Base-by-base conservation (phyloP, 2,797 vertebrate genomes). In the Typhlichthys subterraneus region DNA sequence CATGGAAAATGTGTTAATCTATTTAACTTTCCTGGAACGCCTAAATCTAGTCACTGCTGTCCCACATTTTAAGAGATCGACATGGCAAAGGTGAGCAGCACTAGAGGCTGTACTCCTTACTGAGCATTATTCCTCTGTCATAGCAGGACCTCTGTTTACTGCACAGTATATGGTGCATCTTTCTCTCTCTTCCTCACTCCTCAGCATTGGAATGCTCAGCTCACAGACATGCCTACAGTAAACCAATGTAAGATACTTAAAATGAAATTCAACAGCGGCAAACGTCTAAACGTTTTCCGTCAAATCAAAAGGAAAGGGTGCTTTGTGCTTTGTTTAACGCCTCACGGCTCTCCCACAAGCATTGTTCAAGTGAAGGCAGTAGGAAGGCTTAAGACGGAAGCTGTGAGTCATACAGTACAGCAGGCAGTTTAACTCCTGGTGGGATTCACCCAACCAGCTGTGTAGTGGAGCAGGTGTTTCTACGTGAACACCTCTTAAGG, bases 371-470 rank as follows among this genome's bases (percentile, higher is more conserved):
- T 31, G 19, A 60, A 60, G 57, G 61, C 61, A 73, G 67, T 75
- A 59, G 45, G 10, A 53, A 49, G 29, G 55, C 73, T 75, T 77
- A 83, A 77, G 83, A 76, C 65, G 63, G 83, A 85, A 82, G 76
- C 67, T 70, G 79, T 71, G 76, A 85, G 62, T 79, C 81, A 77
- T 59, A 63, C 62, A 70, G 71, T 59, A 63, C 62, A 70, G 71
- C 48, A 63, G 61, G 66, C 56, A 17, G 56, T 42, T 60, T 63
- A 65, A 74, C 75, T 77, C 77, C 72, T 73, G 13, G 45, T 60
- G 75, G 75, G 63, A 70, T 57, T 60, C 52, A 48, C 63, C 50
- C 57, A 42, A 61, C 68, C 69, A 65, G 69, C 70, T 77, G 60
- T 29, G 48, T 77, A 67, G 59, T 52, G 64, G 62, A 62, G 62